Evolutionary conservation across 2,797 vertebrate species (phyloP).

Genomic region (Limnodromus scolopaceus): DNA sequence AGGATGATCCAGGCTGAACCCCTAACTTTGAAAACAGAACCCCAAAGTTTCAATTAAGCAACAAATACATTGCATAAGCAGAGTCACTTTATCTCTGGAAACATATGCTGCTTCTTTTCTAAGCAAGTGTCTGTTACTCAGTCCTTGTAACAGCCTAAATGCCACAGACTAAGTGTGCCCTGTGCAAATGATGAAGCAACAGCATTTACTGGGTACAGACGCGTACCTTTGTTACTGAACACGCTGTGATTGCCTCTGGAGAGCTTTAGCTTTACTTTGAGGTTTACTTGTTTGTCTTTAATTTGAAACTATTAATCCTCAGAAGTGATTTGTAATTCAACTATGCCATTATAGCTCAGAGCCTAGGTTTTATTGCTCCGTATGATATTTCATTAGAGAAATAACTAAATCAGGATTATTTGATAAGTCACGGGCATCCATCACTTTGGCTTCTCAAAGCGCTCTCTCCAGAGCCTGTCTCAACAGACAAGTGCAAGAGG

Average conservation of each 20-base stretch:
- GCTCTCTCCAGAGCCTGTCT: neutral
- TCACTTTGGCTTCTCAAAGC: neutral
- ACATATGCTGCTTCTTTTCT: neutral
- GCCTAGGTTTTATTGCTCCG: neutral
- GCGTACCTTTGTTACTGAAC: neutral
- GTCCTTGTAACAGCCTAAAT: neutral
- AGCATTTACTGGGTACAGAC: neutral
- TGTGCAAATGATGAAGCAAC: neutral
- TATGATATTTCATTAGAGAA: conserved; percentile 25
- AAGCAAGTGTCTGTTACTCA: neutral
- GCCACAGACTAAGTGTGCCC: neutral
- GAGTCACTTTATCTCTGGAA: neutral
- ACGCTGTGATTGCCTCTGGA: neutral
- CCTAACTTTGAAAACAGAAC: neutral
- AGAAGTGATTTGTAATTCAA: neutral
- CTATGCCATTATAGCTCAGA: neutral
- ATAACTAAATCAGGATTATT: conserved; percentile 4
- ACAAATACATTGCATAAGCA: neutral
- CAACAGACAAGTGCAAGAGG: neutral
- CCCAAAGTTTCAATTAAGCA: neutral
- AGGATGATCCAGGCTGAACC: neutral
- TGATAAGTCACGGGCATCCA: neutral
- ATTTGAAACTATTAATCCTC: neutral
- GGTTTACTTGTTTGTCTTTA: neutral
- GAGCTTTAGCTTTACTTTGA: neutral